phyloP scores from a whole-genome alignment of 2,113 vertebrate genomes.

The Poeciliopsis retropinna region DNA sequence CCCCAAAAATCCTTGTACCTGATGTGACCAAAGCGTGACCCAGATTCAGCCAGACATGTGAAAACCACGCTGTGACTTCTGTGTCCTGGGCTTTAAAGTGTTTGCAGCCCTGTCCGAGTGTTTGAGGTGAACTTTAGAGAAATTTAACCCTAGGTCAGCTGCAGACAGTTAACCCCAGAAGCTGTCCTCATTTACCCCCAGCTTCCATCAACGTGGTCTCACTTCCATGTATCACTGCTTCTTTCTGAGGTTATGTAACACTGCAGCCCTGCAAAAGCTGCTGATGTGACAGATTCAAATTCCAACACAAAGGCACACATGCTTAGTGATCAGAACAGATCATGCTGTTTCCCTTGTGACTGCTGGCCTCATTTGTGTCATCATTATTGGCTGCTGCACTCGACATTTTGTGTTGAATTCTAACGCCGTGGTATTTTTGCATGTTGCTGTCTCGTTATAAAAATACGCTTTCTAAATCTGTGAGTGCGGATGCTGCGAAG shows the following conservation, averaged over 20 bases:
- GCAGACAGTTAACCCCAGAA: conserved; percentile 20
- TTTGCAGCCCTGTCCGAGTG: conserved; percentile 8
- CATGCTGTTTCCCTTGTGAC: conserved; percentile 32
- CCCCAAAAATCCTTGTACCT: conserved; percentile 23
- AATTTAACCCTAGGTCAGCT: background rate
- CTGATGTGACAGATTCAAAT: conserved; percentile 74
- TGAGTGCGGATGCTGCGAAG: conserved; percentile 12
- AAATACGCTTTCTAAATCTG: background rate
- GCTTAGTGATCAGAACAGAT: conserved; percentile 26
- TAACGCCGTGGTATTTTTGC: background rate
- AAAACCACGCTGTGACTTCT: background rate
- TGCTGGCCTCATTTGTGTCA: conserved; percentile 27
- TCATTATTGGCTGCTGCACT: conserved; percentile 38
- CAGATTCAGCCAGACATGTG: conserved; percentile 28
- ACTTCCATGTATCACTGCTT: background rate
- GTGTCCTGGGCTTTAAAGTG: conserved; percentile 8
- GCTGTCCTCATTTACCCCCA: conserved; percentile 21
- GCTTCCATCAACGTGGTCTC: conserved; percentile 3
- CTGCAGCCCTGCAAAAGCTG: conserved; percentile 78
- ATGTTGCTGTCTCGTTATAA: background rate
- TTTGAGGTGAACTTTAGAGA: background rate
- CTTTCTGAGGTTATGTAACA: conserved; percentile 70
- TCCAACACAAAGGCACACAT: conserved; percentile 38
- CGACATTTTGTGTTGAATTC: conserved; percentile 1
- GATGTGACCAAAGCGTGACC: conserved; percentile 20